Evolutionary conservation across 2,888 invertebrate genomes (phyloP), one percentile per base, ranked within the genome.

Genomic region (Amaurobius ferox): DNA sequence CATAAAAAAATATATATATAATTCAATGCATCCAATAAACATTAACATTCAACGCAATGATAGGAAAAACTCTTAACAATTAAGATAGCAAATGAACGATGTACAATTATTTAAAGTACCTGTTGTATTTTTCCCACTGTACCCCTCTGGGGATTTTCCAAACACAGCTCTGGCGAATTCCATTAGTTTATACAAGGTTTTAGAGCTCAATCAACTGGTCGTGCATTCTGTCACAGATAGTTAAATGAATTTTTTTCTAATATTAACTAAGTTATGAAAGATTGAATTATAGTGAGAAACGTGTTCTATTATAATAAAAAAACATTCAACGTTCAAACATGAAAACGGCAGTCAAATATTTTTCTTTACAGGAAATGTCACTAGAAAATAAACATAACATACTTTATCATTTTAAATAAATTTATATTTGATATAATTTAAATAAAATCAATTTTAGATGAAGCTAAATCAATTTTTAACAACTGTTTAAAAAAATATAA

Each of bases 91-190:
- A 35, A 35, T 35, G 11, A 11, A 35, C 35, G 35, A 7, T 35
- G 9, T 16, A 44, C n/a, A 44, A 44, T 44, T n/a, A 44, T 11
- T 44, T n/a, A 13, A 35, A n/a, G n/a, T 79, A 88, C 88, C 87
- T 78, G 79, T 26, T 11, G 85, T 86, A 67, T 95, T 95, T 77
- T 96, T 96, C 89, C 96, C 90, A 86, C 91, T 96, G 92, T 98
- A 98, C 89, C 97, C 98, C 90, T 95, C 96, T 90, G 96, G 96
- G 91, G 95, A 95, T 88, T 96, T 94, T 89, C 95, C 95, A 92
- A 98, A 98, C 88, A 98, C 93, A 66, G 96, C 96, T 92, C 97
- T 96, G 0, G 97, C 97, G 91, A 97, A 94, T 92, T 98, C 97
- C 97, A 97, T 97, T 55, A 16, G 16, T 16, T 2, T 44, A 16